A percentile compares a stretch with the other conserved stretches of the same genome.
Evolutionary conservation across 2,113 vertebrate species (phyloP).

Genomic region (Colossoma macropomum): DNA sequence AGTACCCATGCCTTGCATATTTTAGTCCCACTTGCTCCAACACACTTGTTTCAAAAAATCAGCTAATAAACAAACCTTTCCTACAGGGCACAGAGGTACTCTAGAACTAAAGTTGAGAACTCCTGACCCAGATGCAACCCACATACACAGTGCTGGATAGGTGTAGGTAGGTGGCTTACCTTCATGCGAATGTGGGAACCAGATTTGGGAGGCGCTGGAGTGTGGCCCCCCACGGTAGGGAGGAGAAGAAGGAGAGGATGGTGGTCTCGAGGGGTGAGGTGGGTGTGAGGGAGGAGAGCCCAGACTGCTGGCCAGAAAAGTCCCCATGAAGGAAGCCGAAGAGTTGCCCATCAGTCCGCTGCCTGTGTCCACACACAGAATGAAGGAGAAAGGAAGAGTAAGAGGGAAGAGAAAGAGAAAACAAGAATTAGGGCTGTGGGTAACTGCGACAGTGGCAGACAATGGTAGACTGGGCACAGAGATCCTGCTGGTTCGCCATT

Average conservation of each 20-base stretch:
- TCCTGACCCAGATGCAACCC: not conserved
- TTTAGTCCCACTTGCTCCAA: not conserved
- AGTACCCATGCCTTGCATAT: not conserved
- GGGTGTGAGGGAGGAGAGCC: slow-evolving; percentile 85
- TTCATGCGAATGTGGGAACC: slow-evolving; percentile 98
- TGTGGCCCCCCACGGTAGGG: slow-evolving; percentile 88
- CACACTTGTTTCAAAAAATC: not conserved
- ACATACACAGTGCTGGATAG: not conserved
- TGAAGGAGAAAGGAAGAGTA: slow-evolving; percentile 39
- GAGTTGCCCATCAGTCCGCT: slow-evolving; percentile 93
- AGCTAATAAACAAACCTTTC: not conserved
- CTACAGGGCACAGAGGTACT: not conserved
- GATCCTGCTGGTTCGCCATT: not conserved
- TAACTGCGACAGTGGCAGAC: not conserved
- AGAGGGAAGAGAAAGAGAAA: slow-evolving; percentile 12
- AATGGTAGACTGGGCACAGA: not conserved
- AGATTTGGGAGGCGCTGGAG: slow-evolving; percentile 92
- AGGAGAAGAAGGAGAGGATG: slow-evolving; percentile 88
- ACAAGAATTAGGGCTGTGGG: not conserved
- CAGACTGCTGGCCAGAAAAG: slow-evolving; percentile 93
- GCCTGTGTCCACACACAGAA: slow-evolving; percentile 72
- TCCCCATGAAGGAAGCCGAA: slow-evolving; percentile 95
- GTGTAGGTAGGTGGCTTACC: slow-evolving; percentile 77
- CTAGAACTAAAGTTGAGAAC: not conserved
- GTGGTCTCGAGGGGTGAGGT: slow-evolving; percentile 83